Evolutionary conservation across 2,888 invertebrate genomes (phyloP).

Genomic region (Callyntrura sp.): DNA sequence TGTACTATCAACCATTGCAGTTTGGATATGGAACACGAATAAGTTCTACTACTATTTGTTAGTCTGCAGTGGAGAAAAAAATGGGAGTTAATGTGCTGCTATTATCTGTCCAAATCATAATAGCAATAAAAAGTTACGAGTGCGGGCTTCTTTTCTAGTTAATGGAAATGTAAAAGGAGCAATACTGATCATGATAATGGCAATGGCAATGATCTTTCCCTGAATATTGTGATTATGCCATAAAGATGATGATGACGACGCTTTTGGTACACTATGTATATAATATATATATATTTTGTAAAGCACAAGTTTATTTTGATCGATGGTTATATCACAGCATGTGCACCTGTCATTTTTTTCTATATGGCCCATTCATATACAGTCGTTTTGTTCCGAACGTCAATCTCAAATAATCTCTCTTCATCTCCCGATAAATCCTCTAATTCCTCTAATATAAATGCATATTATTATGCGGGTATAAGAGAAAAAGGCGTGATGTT

Average conservation of each 20-base stretch:
- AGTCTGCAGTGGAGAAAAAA: background rate
- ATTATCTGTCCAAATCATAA: slow-evolving; percentile 24
- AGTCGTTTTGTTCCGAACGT: slow-evolving; percentile 53
- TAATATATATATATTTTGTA: too few species aligned
- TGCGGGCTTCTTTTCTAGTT: slow-evolving; percentile 20
- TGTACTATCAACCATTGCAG: background rate
- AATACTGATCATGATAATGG: slow-evolving; percentile 12
- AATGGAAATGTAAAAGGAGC: slow-evolving; percentile 7
- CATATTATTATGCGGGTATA: background rate
- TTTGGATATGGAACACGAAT: background rate
- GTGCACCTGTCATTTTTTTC: slow-evolving; percentile 70
- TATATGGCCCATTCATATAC: slow-evolving; percentile 29
- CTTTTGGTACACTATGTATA: slow-evolving; percentile 14
- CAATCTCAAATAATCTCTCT: slow-evolving; percentile 61
- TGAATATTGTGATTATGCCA: slow-evolving; percentile 20
- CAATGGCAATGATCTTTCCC: slow-evolving; percentile 72
- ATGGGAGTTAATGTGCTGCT: slow-evolving; percentile 26
- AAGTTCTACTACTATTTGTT: background rate
- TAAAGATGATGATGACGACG: background rate
- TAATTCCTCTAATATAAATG: slow-evolving; percentile 29
- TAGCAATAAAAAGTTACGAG: slow-evolving; percentile 13
- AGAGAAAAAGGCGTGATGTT: slow-evolving; percentile 41
- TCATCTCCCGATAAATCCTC: slow-evolving; percentile 27
- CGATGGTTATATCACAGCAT: slow-evolving; percentile 74
- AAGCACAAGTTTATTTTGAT: slow-evolving; percentile 54